Evolutionary conservation across 2,888 invertebrate genomes (phyloP).

Genomic region (Podotricha telesiphe): DNA sequence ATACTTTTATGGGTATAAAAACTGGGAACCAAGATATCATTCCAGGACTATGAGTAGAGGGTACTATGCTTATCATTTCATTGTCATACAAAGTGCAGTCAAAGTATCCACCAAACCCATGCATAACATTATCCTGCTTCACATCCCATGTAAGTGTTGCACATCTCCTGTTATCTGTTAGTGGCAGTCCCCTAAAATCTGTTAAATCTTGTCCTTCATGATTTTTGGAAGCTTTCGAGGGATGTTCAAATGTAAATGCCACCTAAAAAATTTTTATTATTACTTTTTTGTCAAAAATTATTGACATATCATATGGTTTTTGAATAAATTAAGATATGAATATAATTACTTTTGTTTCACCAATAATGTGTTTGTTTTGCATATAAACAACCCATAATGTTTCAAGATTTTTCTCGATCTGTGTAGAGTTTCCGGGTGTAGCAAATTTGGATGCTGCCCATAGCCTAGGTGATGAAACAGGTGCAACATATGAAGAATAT

Average conservation of each 20-base stretch:
- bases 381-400: constrained; percentile 97
- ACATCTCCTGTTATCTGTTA: constrained; percentile 90
- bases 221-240: constrained; percentile 87
- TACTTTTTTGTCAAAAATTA: too few species aligned
- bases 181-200: constrained; percentile 86
- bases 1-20: constrained; percentile 93
- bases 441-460: constrained; percentile 88
- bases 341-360: constrained; percentile 79
- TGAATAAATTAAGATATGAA: too few species aligned
- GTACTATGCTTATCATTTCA: constrained; percentile 94
- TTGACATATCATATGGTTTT: too few species aligned
- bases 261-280: constrained; percentile 69
- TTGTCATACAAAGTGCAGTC: constrained; percentile 93
- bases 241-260: constrained; percentile 95
- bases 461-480: constrained; percentile 95
- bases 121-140: constrained; percentile 90
- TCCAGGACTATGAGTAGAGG: constrained; percentile 92
- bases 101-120: constrained; percentile 98
- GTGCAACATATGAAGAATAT: constrained; percentile 96
- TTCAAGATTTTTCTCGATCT: constrained; percentile 84
- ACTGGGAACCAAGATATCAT: constrained; percentile 99
- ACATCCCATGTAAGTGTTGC: constrained; percentile 87
- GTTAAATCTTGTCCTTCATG: constrained; percentile 87
- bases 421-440: constrained; percentile 52
- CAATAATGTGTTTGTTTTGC: constrained; percentile 92